Evolutionary conservation across 2,113 vertebrate genomes (phyloP), one percentile per base, ranked within the genome.

Genomic region (Pollachius pollachius): DNA sequence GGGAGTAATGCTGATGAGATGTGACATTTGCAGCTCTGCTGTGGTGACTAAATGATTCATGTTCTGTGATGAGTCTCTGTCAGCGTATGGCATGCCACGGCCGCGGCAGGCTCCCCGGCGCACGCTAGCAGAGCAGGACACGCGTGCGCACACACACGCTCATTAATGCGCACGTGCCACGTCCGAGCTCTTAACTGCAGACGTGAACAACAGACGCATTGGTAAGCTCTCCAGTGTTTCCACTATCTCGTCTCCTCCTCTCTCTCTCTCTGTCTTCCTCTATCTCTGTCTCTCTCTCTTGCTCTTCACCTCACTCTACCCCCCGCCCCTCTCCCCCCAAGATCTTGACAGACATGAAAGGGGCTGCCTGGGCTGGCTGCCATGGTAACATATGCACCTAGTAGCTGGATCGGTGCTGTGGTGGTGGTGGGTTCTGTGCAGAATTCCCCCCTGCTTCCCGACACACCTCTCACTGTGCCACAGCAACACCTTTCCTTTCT

Each of bases 301-400:
- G 6, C 68, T 52, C 56, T 18, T 27, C 19, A 11, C 16, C 52
- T 67, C 13, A 9, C 21, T 34, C 27, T 27, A 19, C 25, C 21
- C 17, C 76, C 67, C 78, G 68, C 68, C 41, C 70, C 79, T 68
- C 77, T 75, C 71, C 68, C 41, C 70, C 79, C 69, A 75, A 71
- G 77, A 11, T 85, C 83, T 85, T 87, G 85, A 89, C 84, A 82
- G 86, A 87, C 85, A 87, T 84, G 88, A 86, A 86, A 90, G 89
- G 86, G 79, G 72, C 86, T 83, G 83, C 87, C 87, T 87, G 83
- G 64, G 83, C 79, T 37, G 75, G 90, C 76, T 91, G 81, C 90
- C 91, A 92, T 92, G 91, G 90, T 84, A 91, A 92, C 91, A 87
- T 87, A 91, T 89, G 86, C 89, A 90, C 85, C 89, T 90, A 89